Base-by-base conservation (phyloP, 2,888 invertebrate species). In the Dioctria rufipes region DNA sequence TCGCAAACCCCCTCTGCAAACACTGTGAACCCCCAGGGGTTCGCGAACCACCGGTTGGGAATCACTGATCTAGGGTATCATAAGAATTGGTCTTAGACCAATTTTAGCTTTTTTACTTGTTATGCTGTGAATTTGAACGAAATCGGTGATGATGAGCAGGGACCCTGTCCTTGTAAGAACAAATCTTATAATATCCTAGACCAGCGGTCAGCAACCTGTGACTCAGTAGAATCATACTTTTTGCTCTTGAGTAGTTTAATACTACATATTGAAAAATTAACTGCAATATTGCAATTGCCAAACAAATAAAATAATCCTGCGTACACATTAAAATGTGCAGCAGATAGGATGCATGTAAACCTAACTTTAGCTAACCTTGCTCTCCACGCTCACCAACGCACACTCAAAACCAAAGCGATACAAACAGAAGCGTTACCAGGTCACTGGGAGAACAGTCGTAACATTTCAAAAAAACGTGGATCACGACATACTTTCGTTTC, bases 401-500 rank as follows among this genome's bases (percentile, higher is more conserved):
- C 25, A 61, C 61, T 39, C 54, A 61, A 61, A 61, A 61, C 61
- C 13, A 61, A 61, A 61, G 61, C 4, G 39, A 39, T 61, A 61
- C 4, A 61, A 61, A 39, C 61, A 61, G 61, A 61, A 61, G 61
- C 13, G 9, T 61, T 61, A 61, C 61, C 61, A 61, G 61, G 61
- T 61, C 61, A 61, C 61, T 61, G 61, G 61, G 11, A 61, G 61
- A 61, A 61, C 61, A 61, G 61, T 61, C 61, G 61, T 4, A 25
- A 61, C 4, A 4, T 39, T 61, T 61, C 4, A 25, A 61, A 25
- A 25, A 25, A 25, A 25, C 25, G 25, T 25, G 25, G 25, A 25
- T 25, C 25, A 25, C 25, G 25, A 1, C 25, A 2, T 25, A 25
- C 25, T 25, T 25, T 25, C 25, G 25, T 25, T 25, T 25, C 25